A percentile compares a stretch with the other conserved stretches of the same genome.
phyloP scores from a whole-genome alignment of 1,140 invertebrate genomes.

The Penaeus indicus region DNA sequence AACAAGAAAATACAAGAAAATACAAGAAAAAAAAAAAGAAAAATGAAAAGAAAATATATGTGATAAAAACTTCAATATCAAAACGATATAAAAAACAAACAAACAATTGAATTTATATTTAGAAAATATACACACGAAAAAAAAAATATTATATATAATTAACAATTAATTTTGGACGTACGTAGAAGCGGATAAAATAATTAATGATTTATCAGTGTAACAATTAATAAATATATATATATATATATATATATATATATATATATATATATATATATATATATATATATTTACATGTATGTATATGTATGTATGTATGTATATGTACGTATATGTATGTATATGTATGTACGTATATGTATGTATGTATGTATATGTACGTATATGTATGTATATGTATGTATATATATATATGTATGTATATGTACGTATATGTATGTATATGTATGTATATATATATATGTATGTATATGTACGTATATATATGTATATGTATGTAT shows the following conservation, averaged over 20 bases:
- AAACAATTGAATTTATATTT: no score
- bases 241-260: slow-evolving; percentile 2
- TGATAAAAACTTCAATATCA: no score
- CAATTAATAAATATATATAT: neutral
- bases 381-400: neutral
- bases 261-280: neutral
- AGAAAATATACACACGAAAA: no score
- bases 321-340: neutral
- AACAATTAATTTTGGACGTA: no score
- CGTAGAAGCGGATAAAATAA: no score
- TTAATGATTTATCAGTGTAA: no score
- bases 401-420: neutral
- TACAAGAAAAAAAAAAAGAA: no score
- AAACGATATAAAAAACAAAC: no score
- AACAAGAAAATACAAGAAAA: no score
- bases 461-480: neutral
- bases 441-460: neutral
- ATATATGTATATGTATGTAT: slow-evolving; percentile 2
- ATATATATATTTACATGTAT: neutral
- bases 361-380: slow-evolving; percentile 13
- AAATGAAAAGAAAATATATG: no score
- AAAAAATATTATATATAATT: no score
- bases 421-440: slow-evolving; percentile 18
- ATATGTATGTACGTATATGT: neutral
- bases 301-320: slow-evolving; percentile 1